These are phyloP conservation scores for Astropecten irregularis DNA, from an alignment of 53 echinoderm and acorn worm species.

Conservation along the genomic window DNA sequence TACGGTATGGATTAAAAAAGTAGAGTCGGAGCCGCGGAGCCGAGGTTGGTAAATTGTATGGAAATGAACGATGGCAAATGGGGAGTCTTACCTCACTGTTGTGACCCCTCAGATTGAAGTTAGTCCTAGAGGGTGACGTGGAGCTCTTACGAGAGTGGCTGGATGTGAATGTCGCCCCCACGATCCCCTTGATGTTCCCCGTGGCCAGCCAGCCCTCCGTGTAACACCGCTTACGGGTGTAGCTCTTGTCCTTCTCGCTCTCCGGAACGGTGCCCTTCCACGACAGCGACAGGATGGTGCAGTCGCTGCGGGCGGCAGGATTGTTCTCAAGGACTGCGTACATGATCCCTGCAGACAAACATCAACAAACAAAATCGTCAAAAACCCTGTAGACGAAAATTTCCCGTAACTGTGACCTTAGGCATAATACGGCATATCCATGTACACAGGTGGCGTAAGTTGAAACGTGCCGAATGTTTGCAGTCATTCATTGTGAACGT, in stretches of 20 bases:
- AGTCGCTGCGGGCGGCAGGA: slow-evolving; percentile 97
- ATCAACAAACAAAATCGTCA: neutral
- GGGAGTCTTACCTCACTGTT: slow-evolving; percentile 86
- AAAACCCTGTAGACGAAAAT: neutral
- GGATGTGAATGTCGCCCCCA: slow-evolving; percentile 90
- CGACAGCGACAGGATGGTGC: slow-evolving; percentile 93
- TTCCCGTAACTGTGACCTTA: too few species aligned
- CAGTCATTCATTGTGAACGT: too few species aligned
- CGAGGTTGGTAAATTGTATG: too few species aligned
- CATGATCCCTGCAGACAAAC: slow-evolving; percentile 51
- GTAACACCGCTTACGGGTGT: slow-evolving; percentile 89
- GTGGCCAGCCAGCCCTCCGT: slow-evolving; percentile 99
- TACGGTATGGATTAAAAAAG: too few species aligned
- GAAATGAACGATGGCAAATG: too few species aligned
- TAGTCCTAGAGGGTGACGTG: slow-evolving; percentile 78
- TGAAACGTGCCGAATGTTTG: too few species aligned
- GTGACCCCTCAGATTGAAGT: slow-evolving; percentile 96
- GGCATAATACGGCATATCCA: too few species aligned
- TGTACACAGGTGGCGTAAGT: too few species aligned
- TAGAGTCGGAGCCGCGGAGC: too few species aligned
- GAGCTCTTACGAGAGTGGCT: slow-evolving; percentile 77
- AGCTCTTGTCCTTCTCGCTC: slow-evolving; percentile 98
- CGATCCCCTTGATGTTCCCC: slow-evolving; percentile 95
- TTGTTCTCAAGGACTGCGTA: slow-evolving; percentile 97
- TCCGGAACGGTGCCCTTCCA: slow-evolving; percentile 98